Evolutionary conservation across 1,140 invertebrate species (phyloP), one percentile per base, ranked within the genome.

Genomic region (Bombus fervidus): DNA sequence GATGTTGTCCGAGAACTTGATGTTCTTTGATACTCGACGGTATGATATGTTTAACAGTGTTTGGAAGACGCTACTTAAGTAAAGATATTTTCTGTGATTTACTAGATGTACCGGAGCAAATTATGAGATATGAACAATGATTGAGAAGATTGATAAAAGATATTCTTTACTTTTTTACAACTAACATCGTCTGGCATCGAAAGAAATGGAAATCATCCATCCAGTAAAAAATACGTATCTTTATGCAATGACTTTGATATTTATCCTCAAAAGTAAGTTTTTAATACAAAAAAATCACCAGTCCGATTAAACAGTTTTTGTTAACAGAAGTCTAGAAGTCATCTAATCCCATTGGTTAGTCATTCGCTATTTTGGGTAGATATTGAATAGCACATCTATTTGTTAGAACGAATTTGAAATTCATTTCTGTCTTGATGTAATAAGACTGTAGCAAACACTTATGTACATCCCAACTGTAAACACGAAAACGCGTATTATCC

Each of bases 1-100:
- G 43, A 82, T 41, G 28, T 74, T 66, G 64, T 53, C 68, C 62
- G 69, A 79, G 59, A 68, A 68, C 68, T n/a, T 39, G 76, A 77
- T 64, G 66, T 77, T 72, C 53, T 18, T 53, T 22, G 39, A 43
- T 75, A 71, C 76, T 72, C 41, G 34, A 47, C 10, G 2, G 22
- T 15, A 25, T 10, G 13, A 37, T 12, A 31, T 66, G 37, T 41
- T 73, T 66, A 5, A 59, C 73, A 43, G 59, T 18, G 37, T 73
- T 37, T 39, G 77, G 25, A 28, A 66, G 28, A n/a, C 22, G 8
- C 34, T 39, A 37, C 15, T 68, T 34, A 68, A 68, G 34, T 3
- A 37, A 2, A 34, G 6, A 22, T 34, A 9, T 68, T 8, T 53
- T 22, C 47, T 53, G 22, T 3, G 31, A 34, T 9, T 68, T 68